Evolutionary conservation across 2,113 vertebrate genomes (phyloP).

Genomic region (Nannospalax galili): DNA sequence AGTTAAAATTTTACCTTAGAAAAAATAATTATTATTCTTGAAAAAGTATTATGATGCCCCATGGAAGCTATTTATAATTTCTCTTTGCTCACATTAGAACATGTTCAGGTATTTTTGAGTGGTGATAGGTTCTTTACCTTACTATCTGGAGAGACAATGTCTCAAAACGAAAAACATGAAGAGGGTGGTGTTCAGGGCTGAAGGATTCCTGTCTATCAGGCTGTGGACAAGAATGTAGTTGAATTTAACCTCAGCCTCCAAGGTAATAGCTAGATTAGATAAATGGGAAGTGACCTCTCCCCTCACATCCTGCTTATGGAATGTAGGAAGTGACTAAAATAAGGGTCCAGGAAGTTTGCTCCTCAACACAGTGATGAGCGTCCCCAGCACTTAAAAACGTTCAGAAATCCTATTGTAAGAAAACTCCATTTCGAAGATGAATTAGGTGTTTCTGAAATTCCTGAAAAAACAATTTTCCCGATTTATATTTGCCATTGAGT

Average conservation of each 20-base stretch:
- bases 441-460: conserved; percentile 38
- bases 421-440: conserved; percentile 23
- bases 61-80: conserved; percentile 37
- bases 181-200: not conserved
- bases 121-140: not conserved
- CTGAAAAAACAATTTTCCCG: conserved; percentile 52
- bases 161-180: not conserved
- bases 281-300: conserved; percentile 68
- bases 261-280: conserved; percentile 71
- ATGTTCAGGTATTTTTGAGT: conserved; percentile 46
- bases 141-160: not conserved
- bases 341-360: conserved; percentile 70
- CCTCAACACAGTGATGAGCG: conserved; percentile 34
- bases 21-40: conserved; percentile 5
- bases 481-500: conserved; percentile 35
- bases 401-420: conserved; percentile 21
- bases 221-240: conserved; percentile 28
- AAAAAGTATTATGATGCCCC: no score
- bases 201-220: conserved; percentile 49
- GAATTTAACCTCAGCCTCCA: conserved; percentile 61
- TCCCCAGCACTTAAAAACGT: conserved; percentile 34
- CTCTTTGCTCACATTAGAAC: conserved; percentile 45
- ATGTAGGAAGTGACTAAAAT: conserved; percentile 81
- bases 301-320: conserved; percentile 70
- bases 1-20: not conserved